Base-by-base conservation (phyloP, 2,888 invertebrate species). In the Tolmerus cingulatus region DNA sequence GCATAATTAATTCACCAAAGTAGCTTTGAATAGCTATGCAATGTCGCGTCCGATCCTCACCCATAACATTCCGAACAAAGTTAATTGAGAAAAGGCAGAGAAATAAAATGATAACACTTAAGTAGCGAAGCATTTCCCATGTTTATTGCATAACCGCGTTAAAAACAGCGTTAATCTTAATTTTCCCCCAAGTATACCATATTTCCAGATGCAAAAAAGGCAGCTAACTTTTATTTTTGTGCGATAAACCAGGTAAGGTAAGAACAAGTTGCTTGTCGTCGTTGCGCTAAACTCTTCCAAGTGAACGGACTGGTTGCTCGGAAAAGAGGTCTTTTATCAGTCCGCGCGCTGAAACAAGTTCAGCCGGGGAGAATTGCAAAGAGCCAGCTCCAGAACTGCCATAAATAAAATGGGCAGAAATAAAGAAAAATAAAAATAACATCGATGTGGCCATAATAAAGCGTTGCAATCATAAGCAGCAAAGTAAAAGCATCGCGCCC, bases 181-280 rank as follows among this genome's bases (percentile, higher is more conserved):
- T 34, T 82, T 82, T 82, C 57, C 57, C 82, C 37, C 37, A 37
- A 66, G 82, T 57, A 66, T 37, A n/a, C n/a, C n/a, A n/a, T n/a
- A 57, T 82, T 82, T 82, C 30, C 66, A 30, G 55, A 57, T 57
- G 82, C 66, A 66, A 27, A 34, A 37, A 37, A 57, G 19, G 34
- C 27, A 82, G 66, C 30, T 14, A 78, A 78, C 37, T 40, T 40
- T 37, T 57, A n/a, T 34, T 82, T 55, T 82, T 55, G 23, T 16
- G 27, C 82, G 82, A 55, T 82, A 79, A 51, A 79, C 79, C 40
- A 57, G 82, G 57, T 37, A 82, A 82, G 82, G 82, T 66, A 82
- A 82, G 37, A 82, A 82, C 82, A 82, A 82, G 82, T 82, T 82
- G 82, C 82, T 46, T n/a, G 51, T 51, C 57, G 66, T 82, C 66